Evolutionary conservation across 2,888 invertebrate genomes (phyloP).

Genomic region (Watsonalla cultraria): DNA sequence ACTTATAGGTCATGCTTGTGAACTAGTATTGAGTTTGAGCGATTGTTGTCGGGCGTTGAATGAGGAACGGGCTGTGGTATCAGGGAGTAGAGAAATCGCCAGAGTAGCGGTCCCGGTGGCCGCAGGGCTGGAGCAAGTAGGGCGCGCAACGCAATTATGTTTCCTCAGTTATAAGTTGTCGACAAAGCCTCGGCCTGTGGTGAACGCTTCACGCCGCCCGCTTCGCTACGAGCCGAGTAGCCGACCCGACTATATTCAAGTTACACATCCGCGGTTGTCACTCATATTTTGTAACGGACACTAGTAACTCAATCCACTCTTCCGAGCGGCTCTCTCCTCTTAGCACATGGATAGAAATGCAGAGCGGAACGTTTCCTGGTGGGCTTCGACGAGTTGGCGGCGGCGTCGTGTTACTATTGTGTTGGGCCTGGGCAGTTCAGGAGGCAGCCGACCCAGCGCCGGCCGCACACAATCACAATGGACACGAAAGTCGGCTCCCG

Average conservation of each 20-base stretch:
- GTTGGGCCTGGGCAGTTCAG: slow-evolving; percentile 49
- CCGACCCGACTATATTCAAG: slow-evolving; percentile 45
- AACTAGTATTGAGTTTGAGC: slow-evolving; percentile 27
- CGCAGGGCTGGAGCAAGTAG: slow-evolving; percentile 53
- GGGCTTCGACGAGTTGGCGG: slow-evolving; percentile 34
- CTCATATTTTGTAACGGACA: slow-evolving; percentile 54
- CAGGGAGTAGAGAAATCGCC: slow-evolving; percentile 31
- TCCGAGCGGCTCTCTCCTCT: slow-evolving; percentile 66
- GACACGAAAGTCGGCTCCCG: slow-evolving; percentile 62
- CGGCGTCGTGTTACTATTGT: slow-evolving; percentile 55
- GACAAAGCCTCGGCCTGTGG: slow-evolving; percentile 51
- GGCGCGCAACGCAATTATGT: slow-evolving; percentile 50
- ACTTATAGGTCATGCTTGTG: slow-evolving; percentile 42
- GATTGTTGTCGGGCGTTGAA: slow-evolving; percentile 34
- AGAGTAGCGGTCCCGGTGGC: slow-evolving; percentile 50
- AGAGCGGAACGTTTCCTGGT: slow-evolving; percentile 74
- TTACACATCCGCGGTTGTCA: slow-evolving; percentile 67
- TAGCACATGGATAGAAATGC: slow-evolving; percentile 60
- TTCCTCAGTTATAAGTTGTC: slow-evolving; percentile 56
- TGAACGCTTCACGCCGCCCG: slow-evolving; percentile 26
- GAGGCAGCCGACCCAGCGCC: slow-evolving; percentile 59
- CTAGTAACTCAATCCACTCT: slow-evolving; percentile 57
- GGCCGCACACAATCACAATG: slow-evolving; percentile 64
- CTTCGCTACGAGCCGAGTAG: slow-evolving; percentile 31
- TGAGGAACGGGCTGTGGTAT: slow-evolving; percentile 42